A percentile compares a stretch with the other conserved stretches of the same genome.
phyloP scores from a whole-genome alignment of 2,797 vertebrate genomes.

The Graptemys geographica region DNA sequence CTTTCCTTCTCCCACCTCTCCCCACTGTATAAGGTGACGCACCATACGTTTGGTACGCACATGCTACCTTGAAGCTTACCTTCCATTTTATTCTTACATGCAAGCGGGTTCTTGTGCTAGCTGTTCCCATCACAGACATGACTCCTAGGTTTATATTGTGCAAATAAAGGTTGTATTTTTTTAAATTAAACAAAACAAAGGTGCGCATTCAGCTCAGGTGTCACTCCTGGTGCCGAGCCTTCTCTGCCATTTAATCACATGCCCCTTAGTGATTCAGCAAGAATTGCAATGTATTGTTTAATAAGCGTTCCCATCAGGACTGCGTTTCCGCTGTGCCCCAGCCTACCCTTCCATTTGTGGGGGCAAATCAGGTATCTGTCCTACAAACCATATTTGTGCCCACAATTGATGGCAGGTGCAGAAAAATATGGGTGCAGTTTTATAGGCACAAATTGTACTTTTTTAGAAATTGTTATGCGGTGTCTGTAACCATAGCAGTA shows the following conservation, averaged over 20 bases:
- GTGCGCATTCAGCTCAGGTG: not conserved
- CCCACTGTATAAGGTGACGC: accelerated
- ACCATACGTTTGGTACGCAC: accelerated
- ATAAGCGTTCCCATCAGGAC: not conserved
- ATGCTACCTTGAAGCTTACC: not conserved
- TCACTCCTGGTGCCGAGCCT: not conserved
- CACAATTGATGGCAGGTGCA: accelerated
- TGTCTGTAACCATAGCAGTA: not conserved
- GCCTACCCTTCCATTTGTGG: not conserved
- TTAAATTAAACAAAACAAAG: not conserved
- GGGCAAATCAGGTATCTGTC: not conserved
- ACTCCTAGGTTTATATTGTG: not conserved
- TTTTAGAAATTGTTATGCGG: not conserved
- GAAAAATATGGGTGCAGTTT: not conserved
- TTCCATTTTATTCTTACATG: not conserved
- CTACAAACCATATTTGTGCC: not conserved
- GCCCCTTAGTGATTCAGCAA: not conserved
- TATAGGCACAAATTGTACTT: not conserved
- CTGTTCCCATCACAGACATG: accelerated
- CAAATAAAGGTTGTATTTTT: not conserved
- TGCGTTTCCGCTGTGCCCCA: not conserved
- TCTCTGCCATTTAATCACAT: accelerated
- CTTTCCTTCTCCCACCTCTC: not conserved
- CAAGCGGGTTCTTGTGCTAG: not conserved
- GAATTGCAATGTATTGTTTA: not conserved